These are phyloP conservation scores for Corythoichthys haematopterus DNA, from an alignment of 2,113 vertebrate species.

Conservation along the genomic window DNA sequence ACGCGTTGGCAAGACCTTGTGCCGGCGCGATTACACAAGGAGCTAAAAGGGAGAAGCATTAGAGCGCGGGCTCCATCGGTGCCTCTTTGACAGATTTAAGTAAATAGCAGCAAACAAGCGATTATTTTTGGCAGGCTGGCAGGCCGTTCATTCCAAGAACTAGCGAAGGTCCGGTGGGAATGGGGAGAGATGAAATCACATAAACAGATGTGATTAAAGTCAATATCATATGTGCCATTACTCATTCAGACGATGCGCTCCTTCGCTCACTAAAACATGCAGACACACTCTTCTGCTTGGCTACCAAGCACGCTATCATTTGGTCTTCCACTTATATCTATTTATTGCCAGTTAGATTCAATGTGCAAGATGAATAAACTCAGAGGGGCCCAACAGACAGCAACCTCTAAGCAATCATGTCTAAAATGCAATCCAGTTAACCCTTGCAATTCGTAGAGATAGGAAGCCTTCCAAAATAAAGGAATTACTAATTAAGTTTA, in stretches of 20 bases:
- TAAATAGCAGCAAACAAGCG: slow-evolving; percentile 73
- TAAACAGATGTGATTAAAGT: slow-evolving; percentile 74
- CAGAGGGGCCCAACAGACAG: slow-evolving; percentile 7
- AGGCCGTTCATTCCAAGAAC: slow-evolving; percentile 61
- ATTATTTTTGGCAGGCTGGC: slow-evolving; percentile 67
- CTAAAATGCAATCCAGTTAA: slow-evolving; percentile 1
- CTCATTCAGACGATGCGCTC: slow-evolving; percentile 50
- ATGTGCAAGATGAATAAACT: not conserved
- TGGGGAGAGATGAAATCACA: slow-evolving; percentile 65
- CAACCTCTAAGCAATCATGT: slow-evolving; percentile 13
- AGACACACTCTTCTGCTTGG: slow-evolving; percentile 16
- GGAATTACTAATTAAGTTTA: too few species aligned
- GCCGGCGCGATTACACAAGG: slow-evolving; percentile 31
- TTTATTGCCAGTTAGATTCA: slow-evolving; percentile 11
- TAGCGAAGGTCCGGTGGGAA: slow-evolving; percentile 61
- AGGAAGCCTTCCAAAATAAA: too few species aligned
- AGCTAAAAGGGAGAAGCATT: slow-evolving; percentile 49
- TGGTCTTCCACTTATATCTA: not conserved
- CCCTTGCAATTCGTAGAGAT: not conserved
- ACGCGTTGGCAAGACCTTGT: slow-evolving; percentile 39
- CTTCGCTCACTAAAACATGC: slow-evolving; percentile 38
- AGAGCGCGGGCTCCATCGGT: slow-evolving; percentile 56
- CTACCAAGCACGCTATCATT: slow-evolving; percentile 15
- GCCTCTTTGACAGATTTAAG: slow-evolving; percentile 71
- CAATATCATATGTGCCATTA: slow-evolving; percentile 69